Evolutionary conservation across 30 jellyfish, hydroid and myxozoan species (phyloP), one percentile per base, ranked within the genome.

Genomic region (Rhopilema esculentum): DNA sequence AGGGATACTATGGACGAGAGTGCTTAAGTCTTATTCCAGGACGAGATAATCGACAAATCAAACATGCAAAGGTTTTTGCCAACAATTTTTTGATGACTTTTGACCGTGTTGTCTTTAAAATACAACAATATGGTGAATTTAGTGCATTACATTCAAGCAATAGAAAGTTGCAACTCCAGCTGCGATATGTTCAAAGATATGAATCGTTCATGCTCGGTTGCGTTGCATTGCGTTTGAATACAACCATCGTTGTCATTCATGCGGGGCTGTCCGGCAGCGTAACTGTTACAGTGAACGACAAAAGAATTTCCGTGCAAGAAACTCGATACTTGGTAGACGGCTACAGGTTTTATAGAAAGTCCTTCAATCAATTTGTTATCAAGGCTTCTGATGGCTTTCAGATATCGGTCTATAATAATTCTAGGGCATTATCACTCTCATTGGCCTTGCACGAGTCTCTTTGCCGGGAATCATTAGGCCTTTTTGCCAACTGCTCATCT

Each of bases 1-100:
- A 16, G 19, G 94, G 94, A 1, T 75, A 57, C 49, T 16, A 75
- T 27, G 94, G 94, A 4, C 89, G 71, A 16, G 94, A 86, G 25
- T 86, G 94, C 68, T 66, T 75, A 49, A 49, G 62, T 30, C 28
- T 68, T 2, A 16, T 27, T 8, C 82, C 22, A 61, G 25, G 61
- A 33, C 52, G 9, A 18, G 80, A 22, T 29, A n/a, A 20, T 66
- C 27, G 49, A 40, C 25, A 19, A 0, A 2, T 66, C 51, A 50
- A 16, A 19, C 53, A 49, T 0, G 61, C 92, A 2, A 71, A 74
- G 49, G 33, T 86, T 25, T 86, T 86, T 62, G 89, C 85, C 1
- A 72, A 81, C 7, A 51, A 29, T n/a, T 72, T 31, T 64, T 17
- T 86, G 67, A 80, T 66, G 77, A 75, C 89, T 12, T 49, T 86